Evolutionary conservation across 2,888 invertebrate genomes (phyloP), one percentile per base, ranked within the genome.

Genomic region (Drosophila diplacantha): DNA sequence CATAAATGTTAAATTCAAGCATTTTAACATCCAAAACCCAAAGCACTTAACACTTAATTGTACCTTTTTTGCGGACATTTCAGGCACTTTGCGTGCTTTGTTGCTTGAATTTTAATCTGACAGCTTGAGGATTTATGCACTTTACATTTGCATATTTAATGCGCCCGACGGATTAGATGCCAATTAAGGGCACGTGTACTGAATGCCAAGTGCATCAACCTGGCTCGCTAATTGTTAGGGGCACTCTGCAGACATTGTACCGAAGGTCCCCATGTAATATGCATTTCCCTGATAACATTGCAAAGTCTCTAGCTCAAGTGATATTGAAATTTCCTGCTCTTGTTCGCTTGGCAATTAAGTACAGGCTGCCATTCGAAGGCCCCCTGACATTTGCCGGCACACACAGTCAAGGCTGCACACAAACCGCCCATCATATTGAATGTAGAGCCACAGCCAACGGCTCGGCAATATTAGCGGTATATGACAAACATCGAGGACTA

Each of bases 291-390:
- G 59, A 67, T 71, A 71, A 60, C 59, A 58, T 61, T 79, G 61
- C 64, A 43, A 64, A 75, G 79, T 69, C 61, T 60, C 44, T 26
- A 46, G 39, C 46, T 60, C 39, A 31, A 43, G 39, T 43, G 53
- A 71, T 73, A 75, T 79, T 81, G 76, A 68, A 81, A 73, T 68
- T 63, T 61, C 50, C 46, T 55, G 72, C 72, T 51, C 52, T 41
- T 79, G 73, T 73, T 75, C 69, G 59, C 53, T 38, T 60, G 57
- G 72, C 77, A 77, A 80, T 80, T 82, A 76, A 81, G 74, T 70
- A 63, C 72, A 75, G 69, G 74, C 74, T 73, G 76, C 54, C 60
- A 63, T 60, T 31, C 61, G 34, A 71, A 63, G 75, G 60, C 65
- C 74, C 72, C 73, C 75, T 58, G 53, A 49, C 57, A 60, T 39